phyloP scores from a whole-genome alignment of 2,888 invertebrate species.

The Odontocerum albicorne region DNA sequence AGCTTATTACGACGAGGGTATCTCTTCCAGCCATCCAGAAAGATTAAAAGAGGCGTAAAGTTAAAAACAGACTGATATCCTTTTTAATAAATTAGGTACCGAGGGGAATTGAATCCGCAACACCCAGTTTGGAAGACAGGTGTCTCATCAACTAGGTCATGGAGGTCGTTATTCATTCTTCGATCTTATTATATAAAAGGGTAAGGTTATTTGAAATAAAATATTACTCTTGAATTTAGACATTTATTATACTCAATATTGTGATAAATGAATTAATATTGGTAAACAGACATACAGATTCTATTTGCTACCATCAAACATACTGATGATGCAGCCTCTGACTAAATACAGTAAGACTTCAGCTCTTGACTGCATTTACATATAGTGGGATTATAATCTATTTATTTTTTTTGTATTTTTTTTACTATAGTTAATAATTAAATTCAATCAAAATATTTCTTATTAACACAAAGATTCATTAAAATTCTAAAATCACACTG shows the following conservation, averaged over 20 bases:
- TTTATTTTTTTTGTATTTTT: constrained; percentile 8
- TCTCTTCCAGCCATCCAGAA: too few relatives aligned
- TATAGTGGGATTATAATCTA: constrained; percentile 1
- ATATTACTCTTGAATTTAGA: constrained; percentile 16
- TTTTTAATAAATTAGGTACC: too few relatives aligned
- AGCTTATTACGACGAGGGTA: too few relatives aligned
- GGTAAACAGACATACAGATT: constrained; percentile 32
- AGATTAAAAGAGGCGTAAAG: too few relatives aligned
- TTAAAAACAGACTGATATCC: too few relatives aligned
- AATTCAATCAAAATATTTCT: constrained; percentile 11
- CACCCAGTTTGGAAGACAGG: too few relatives aligned
- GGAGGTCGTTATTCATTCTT: too few relatives aligned
- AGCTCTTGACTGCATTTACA: background rate
- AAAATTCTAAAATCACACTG: constrained; percentile 41
- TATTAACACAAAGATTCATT: constrained; percentile 25
- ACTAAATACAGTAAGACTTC: background rate
- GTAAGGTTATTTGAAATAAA: background rate
- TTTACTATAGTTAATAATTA: constrained; percentile 6
- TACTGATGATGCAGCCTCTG: constrained; percentile 10
- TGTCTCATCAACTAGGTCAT: too few relatives aligned
- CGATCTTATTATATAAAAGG: too few relatives aligned
- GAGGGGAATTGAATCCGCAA: too few relatives aligned
- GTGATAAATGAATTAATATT: constrained; percentile 22
- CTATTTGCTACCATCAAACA: constrained; percentile 31
- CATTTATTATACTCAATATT: constrained; percentile 28